phyloP scores from a whole-genome alignment of 2,797 vertebrate genomes.

The Phrynocephalus forsythii region DNA sequence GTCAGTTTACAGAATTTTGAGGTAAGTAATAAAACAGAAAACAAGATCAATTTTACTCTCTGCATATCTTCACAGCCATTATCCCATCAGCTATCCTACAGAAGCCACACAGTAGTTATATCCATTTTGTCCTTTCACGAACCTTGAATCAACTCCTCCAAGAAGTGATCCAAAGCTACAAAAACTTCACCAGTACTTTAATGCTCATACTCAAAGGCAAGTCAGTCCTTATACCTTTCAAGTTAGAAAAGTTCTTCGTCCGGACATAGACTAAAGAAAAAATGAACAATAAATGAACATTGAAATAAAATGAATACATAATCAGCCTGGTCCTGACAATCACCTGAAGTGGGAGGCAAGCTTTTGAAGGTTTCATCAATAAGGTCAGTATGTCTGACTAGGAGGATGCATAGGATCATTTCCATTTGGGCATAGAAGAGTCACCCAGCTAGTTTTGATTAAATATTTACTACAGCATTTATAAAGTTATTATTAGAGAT shows the following conservation, averaged over 20 bases:
- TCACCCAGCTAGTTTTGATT: neutral
- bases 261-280: neutral
- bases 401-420: neutral
- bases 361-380: neutral
- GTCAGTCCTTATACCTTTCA: neutral
- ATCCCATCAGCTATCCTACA: neutral
- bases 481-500: neutral
- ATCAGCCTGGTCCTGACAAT: neutral
- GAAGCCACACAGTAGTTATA: neutral
- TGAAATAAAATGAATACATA: neutral
- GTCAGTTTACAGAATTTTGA: too few species aligned
- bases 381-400: neutral
- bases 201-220: neutral
- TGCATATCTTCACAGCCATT: neutral
- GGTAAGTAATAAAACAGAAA: too few species aligned
- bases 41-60: neutral
- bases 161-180: neutral
- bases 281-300: slow-evolving; percentile 15
- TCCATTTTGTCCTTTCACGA: neutral
- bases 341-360: neutral
- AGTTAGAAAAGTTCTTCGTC: neutral
- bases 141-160: neutral
- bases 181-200: neutral
- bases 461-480: neutral
- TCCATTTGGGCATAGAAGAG: neutral